phyloP scores from a whole-genome alignment of 2,888 invertebrate species.

The Ctenicera cuprea region DNA sequence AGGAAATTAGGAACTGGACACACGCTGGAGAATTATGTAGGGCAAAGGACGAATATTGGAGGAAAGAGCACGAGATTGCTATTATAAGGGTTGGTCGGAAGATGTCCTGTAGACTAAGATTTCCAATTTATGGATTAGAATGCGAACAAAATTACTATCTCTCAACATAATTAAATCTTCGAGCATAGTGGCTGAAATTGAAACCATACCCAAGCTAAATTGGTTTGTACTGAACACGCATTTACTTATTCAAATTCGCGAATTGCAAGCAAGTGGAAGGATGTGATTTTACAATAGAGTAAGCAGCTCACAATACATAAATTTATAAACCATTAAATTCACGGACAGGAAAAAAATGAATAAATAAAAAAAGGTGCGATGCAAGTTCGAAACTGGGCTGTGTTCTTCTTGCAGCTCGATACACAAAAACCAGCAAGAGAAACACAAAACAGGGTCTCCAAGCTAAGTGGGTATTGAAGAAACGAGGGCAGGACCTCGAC shows the following conservation, averaged over 20 bases:
- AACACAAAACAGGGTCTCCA: slow-evolving; percentile 27
- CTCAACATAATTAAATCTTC: too few species aligned
- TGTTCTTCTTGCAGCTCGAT: background rate
- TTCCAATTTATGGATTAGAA: slow-evolving; percentile 13
- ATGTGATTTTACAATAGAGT: background rate
- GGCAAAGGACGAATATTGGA: slow-evolving; percentile 22
- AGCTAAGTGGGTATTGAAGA: slow-evolving; percentile 26
- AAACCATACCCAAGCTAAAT: too few species aligned
- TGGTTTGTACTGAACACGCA: too few species aligned
- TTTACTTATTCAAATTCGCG: too few species aligned
- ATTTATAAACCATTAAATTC: too few species aligned
- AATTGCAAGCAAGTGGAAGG: background rate
- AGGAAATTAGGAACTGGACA: slow-evolving; percentile 32
- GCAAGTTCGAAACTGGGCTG: background rate
- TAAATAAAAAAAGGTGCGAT: background rate
- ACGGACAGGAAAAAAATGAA: too few species aligned
- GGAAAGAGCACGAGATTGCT: slow-evolving; percentile 17
- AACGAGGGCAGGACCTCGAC: slow-evolving; percentile 20
- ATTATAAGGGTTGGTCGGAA: slow-evolving; percentile 22
- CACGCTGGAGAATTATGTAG: slow-evolving; percentile 26
- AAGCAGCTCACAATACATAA: too few species aligned
- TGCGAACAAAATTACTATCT: slow-evolving; percentile 8
- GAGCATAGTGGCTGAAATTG: too few species aligned
- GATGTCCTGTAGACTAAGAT: background rate
- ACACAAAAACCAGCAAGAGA: slow-evolving; percentile 15